Percentiles rank a stretch among this genome's conserved stretches.
These are phyloP conservation scores for Caranx melampygus DNA, from an alignment of 2,113 vertebrate species.

Conservation along the genomic window DNA sequence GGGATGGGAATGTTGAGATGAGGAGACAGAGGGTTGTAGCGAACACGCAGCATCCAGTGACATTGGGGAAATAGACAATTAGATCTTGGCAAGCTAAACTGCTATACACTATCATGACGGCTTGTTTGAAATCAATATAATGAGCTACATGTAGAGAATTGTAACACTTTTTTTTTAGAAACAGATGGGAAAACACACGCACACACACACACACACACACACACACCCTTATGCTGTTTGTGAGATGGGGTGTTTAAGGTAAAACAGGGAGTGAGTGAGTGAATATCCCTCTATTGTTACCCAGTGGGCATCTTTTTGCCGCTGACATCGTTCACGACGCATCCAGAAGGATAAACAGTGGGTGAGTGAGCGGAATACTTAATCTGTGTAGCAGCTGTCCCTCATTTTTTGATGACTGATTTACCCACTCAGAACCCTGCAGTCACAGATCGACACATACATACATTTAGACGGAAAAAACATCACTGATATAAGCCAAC, in stretches of 20 bases:
- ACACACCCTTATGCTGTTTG: slow-evolving; percentile 1
- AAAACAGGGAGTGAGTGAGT: not conserved
- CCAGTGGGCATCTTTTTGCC: slow-evolving; percentile 17
- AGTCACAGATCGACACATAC: slow-evolving; percentile 25
- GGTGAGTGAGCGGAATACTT: slow-evolving; percentile 47
- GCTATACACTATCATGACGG: slow-evolving; percentile 30
- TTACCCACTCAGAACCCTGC: slow-evolving; percentile 1
- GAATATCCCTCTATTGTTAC: slow-evolving; percentile 6
- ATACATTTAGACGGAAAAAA: not conserved
- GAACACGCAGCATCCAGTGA: slow-evolving; percentile 41
- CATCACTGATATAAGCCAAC: too few relatives aligned
- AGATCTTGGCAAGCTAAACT: slow-evolving; percentile 58
- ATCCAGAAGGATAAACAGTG: slow-evolving; percentile 46
- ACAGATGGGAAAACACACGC: slow-evolving; percentile 17
- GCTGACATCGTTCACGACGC: not conserved
- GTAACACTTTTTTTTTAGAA: slow-evolving; percentile 20
- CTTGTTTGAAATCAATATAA: slow-evolving; percentile 64
- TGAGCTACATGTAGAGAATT: slow-evolving; percentile 39
- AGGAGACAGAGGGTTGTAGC: slow-evolving; percentile 48
- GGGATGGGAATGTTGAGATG: slow-evolving; percentile 54
- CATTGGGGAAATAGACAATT: slow-evolving; percentile 66
- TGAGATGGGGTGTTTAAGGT: slow-evolving; percentile 4
- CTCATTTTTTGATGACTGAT: slow-evolving; percentile 44
- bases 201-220: not conserved
- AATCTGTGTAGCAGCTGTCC: slow-evolving; percentile 40